These are phyloP conservation scores for Formica aserva DNA, from an alignment of 2,888 invertebrate genomes.

Conservation along the genomic window DNA sequence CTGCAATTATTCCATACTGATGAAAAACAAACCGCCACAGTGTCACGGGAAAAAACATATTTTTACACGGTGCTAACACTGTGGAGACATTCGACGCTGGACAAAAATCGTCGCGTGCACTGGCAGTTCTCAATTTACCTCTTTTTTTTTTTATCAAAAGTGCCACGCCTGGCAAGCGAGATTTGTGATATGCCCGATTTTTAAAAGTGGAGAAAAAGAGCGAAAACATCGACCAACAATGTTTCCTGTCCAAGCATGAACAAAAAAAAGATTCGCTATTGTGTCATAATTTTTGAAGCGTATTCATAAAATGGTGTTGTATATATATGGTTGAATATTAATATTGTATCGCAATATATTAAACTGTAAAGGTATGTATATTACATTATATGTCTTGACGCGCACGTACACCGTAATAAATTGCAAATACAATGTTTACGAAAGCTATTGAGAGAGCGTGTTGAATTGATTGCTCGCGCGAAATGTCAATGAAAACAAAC, in stretches of 20 bases:
- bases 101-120: constrained; percentile 38
- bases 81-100: constrained; percentile 19
- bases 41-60: constrained; percentile 42
- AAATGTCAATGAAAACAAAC: constrained; percentile 12
- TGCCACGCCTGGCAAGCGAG: constrained; percentile 11
- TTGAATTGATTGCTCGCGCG: constrained; percentile 12
- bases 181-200: constrained; percentile 41
- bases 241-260: background rate
- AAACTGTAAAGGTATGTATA: background rate
- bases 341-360: background rate
- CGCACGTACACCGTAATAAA: background rate
- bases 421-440: background rate
- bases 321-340: too few relatives aligned
- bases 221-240: background rate
- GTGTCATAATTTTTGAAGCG: background rate
- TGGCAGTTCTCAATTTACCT: constrained; percentile 36
- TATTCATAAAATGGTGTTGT: background rate
- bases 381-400: background rate
- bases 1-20: background rate
- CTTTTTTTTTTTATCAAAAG: constrained; percentile 40
- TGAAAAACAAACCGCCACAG: constrained; percentile 13
- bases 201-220: background rate
- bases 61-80: constrained; percentile 54
- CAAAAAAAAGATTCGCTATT: background rate
- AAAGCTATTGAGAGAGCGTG: background rate